Conservation (phyloP, 2,888 invertebrate species). For the Polylopha cassiicola region DNA sequence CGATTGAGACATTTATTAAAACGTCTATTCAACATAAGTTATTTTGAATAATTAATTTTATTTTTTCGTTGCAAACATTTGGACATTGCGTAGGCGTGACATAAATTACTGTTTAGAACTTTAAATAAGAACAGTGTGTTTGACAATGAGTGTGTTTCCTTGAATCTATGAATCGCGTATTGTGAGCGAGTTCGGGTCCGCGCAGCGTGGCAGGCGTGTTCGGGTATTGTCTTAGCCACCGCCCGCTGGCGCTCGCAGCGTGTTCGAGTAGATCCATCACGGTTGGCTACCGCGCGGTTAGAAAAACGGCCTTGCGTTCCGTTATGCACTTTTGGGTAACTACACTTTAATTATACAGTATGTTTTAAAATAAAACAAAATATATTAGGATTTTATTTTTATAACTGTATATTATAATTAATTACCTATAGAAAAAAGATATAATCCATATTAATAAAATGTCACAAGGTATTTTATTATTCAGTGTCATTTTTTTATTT, state of each 20-base stretch:
- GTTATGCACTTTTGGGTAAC: constrained; percentile 29
- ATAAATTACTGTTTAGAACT: constrained; percentile 1
- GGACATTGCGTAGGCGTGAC: constrained; percentile 10
- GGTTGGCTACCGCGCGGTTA: constrained; percentile 21
- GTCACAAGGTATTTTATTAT: too few relatives aligned
- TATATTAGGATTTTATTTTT: background rate
- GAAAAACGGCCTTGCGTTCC: constrained; percentile 27
- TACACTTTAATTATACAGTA: constrained; percentile 23
- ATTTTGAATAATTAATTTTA: constrained; percentile 15
- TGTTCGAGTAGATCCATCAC: constrained; percentile 18
- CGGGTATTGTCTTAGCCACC: constrained; percentile 16
- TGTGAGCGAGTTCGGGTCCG: constrained; percentile 16
- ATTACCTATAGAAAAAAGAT: constrained; percentile 5
- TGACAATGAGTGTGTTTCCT: constrained; percentile 4
- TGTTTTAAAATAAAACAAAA: constrained; percentile 16
- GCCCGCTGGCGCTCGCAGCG: constrained; percentile 10
- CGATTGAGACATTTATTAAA: constrained; percentile 21
- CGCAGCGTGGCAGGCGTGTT: constrained; percentile 14
- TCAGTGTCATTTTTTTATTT: too few relatives aligned
- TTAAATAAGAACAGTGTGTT: constrained; percentile 11
- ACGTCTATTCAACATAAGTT: constrained; percentile 13
- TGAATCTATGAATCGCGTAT: constrained; percentile 20
- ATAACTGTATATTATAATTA: background rate
- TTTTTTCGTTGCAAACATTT: constrained; percentile 14
- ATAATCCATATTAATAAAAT: constrained; percentile 28